phyloP scores from a whole-genome alignment of 2,113 vertebrate genomes.

The Aldabrachelys gigantea region DNA sequence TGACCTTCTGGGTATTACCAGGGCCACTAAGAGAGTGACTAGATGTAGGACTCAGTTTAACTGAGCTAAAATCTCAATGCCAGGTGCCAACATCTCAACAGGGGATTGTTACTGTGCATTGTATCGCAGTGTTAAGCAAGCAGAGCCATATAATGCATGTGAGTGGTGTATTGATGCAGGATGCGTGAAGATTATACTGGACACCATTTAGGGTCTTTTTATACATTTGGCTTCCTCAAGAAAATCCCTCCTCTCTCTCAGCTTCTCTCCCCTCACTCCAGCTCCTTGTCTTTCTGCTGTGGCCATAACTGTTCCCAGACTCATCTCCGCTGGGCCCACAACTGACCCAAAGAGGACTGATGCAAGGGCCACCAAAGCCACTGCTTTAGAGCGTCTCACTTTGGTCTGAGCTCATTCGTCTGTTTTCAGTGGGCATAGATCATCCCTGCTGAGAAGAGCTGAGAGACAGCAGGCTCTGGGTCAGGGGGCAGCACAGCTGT shows the following conservation, averaged over 20 bases:
- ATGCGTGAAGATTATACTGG: neutral
- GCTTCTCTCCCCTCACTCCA: neutral
- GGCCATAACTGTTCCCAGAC: neutral
- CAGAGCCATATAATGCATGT: neutral
- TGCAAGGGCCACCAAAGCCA: neutral
- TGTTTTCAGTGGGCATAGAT: neutral
- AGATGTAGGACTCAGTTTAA: neutral
- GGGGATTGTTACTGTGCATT: neutral
- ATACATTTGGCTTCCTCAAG: neutral
- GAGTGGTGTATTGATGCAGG: neutral
- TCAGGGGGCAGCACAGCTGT: neutral
- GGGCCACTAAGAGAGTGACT: neutral
- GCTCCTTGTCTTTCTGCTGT: neutral
- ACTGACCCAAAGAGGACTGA: neutral
- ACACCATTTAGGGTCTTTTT: neutral
- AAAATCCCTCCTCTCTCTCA: neutral
- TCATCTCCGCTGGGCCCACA: neutral
- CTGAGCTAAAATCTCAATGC: neutral
- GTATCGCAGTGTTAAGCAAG: neutral
- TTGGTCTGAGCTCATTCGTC: neutral
- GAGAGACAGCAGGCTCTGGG: neutral
- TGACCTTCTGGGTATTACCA: neutral
- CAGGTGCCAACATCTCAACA: neutral
- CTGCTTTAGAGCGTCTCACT: neutral
- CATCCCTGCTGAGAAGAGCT: neutral